Conservation (phyloP, 2,797 vertebrate genomes). For the Clarias fuscus region DNA sequence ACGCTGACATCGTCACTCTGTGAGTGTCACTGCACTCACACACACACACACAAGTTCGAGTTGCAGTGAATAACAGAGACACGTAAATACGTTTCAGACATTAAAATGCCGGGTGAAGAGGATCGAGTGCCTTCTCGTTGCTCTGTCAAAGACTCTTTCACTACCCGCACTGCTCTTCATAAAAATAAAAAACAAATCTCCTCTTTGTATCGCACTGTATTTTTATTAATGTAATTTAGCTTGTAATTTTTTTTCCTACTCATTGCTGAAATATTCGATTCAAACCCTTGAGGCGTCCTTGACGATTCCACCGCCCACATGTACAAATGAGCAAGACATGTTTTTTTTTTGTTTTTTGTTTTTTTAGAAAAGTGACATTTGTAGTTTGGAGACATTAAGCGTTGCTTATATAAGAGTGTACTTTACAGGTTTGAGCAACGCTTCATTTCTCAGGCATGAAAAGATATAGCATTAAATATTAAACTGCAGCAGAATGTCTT, state of each 20-base stretch:
- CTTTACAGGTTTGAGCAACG: not conserved
- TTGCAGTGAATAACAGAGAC: not conserved
- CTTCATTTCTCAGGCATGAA: not conserved
- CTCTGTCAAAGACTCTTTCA: not conserved
- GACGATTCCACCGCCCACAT: not conserved
- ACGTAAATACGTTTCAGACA: not conserved
- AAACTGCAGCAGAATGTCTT: not conserved
- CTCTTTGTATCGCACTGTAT: not conserved
- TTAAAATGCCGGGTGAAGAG: not conserved
- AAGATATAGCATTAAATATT: not conserved
- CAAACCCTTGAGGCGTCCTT: not conserved
- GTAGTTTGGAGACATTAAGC: not conserved
- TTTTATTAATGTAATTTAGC: not conserved
- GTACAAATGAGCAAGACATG: no score
- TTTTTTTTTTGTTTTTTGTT: not conserved
- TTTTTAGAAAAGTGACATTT: not conserved
- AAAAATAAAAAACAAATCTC: not conserved
- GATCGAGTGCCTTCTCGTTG: not conserved
- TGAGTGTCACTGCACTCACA: constrained; percentile 65
- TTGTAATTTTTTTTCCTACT: not conserved
- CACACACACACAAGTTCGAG: not conserved
- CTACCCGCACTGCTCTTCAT: not conserved
- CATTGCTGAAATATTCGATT: not conserved
- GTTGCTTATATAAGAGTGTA: not conserved
- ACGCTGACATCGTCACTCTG: constrained; percentile 96